A percentile compares a stretch with the other conserved stretches of the same genome.
Evolutionary conservation across 2,113 vertebrate genomes (phyloP).

Genomic region (Sinocyclocheilus maitianheensis): DNA sequence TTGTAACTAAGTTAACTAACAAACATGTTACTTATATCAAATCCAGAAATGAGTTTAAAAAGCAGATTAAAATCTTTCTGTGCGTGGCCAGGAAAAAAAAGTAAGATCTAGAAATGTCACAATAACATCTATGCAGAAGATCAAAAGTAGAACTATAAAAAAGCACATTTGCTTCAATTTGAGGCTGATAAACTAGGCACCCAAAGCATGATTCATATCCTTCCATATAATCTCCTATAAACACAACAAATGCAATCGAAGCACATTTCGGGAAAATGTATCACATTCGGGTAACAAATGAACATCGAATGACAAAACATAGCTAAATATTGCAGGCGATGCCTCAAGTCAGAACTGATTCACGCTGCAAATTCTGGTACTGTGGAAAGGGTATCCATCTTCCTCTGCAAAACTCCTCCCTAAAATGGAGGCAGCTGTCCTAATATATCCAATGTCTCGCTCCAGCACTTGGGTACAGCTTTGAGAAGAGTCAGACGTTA

Average conservation of each 20-base stretch:
- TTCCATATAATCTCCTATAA: not conserved
- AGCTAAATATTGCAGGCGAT: not conserved
- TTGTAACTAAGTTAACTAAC: not conserved
- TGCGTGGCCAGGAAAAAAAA: not conserved
- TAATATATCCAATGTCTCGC: constrained; percentile 59
- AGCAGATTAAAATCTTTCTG: not conserved
- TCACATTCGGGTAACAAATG: not conserved
- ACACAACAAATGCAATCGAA: not conserved
- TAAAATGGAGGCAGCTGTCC: constrained; percentile 76
- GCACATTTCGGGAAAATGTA: not conserved
- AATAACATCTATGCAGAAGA: not conserved
- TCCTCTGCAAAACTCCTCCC: constrained; percentile 53
- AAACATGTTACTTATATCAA: not conserved
- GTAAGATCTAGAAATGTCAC: not conserved
- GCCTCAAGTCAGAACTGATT: constrained; percentile 20
- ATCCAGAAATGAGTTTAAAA: not conserved
- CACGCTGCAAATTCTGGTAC: constrained; percentile 15
- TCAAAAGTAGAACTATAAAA: not conserved
- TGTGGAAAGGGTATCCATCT: constrained; percentile 44
- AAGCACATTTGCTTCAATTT: not conserved
- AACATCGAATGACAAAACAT: not conserved
- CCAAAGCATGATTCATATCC: not conserved
- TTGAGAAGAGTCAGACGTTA: constrained; percentile 63
- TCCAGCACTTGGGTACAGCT: constrained; percentile 69
- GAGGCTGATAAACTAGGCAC: not conserved